These are phyloP conservation scores for Allygus modestus DNA, from an alignment of 2,888 invertebrate species.

Conservation along the genomic window DNA sequence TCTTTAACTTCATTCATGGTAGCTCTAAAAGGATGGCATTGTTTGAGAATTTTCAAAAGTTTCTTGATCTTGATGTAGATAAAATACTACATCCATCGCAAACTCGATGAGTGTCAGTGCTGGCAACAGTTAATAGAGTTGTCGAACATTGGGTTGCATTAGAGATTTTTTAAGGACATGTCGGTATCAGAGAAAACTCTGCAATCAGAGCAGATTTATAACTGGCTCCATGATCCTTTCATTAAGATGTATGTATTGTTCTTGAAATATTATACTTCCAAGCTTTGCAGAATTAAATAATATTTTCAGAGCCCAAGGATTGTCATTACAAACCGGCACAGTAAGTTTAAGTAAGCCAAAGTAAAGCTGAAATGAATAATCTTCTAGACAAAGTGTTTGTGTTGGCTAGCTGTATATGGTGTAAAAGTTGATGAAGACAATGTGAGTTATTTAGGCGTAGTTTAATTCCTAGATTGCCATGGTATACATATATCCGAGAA, in stretches of 20 bases:
- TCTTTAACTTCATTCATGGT: constrained; percentile 70
- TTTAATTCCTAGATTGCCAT: too few species aligned
- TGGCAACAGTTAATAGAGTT: constrained; percentile 44
- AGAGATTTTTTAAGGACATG: constrained; percentile 24
- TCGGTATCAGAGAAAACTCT: neutral
- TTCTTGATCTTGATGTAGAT: constrained; percentile 67
- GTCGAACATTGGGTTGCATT: constrained; percentile 52
- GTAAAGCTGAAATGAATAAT: too few species aligned
- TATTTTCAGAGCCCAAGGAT: too few species aligned
- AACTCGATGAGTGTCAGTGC: constrained; percentile 70
- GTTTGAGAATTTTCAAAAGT: constrained; percentile 68
- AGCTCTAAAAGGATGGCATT: constrained; percentile 67
- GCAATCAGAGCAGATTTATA: constrained; percentile 10
- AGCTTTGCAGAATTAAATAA: too few species aligned
- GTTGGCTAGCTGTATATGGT: too few species aligned
- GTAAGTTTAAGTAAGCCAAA: too few species aligned
- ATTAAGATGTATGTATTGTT: constrained; percentile 32
- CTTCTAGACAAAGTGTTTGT: too few species aligned
- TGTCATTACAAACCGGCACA: too few species aligned
- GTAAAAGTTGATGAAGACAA: too few species aligned
- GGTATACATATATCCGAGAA: too few species aligned
- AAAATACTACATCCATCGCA: constrained; percentile 70
- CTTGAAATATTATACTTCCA: neutral
- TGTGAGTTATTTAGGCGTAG: too few species aligned
- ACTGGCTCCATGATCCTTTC: constrained; percentile 41